Base-by-base conservation (phyloP, 2,113 vertebrate species). In the Ochotona princeps region DNA sequence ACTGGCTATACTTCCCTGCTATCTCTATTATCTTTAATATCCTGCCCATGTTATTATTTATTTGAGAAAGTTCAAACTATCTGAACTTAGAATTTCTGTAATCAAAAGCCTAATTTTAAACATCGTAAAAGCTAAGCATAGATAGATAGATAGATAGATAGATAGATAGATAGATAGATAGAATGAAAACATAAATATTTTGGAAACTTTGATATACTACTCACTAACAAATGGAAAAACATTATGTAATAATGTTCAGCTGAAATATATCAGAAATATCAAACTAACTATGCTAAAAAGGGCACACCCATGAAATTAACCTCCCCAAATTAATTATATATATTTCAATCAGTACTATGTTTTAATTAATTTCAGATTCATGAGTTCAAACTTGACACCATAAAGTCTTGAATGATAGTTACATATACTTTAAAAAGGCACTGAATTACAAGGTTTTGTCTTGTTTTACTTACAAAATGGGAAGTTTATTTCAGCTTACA, bases 51-150 rank as follows among this genome's bases (percentile, higher is more conserved):
- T 9, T 70, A 18, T 51, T 26, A 8, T 70, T 89, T 67, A n/a
- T 83, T 54, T 83, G 2, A 72, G 23, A 32, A 47, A 20, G n/a
- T 65, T 54, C 26, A 44, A 51, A 78, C 26, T 32, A 57, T 28
- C 65, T 70, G 63, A 54, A 35, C 28, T 63, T 9, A 47, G 5
- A 44, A 81, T 94, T 94, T 87, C 44, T 94, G 51, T 66, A 83
- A 76, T 69, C 26, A 83, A 76, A 17, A 21, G 8, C 14, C 7
- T 21, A 75, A 49, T 63, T 87, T 63, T 63, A 44, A 18, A 83
- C 1, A 91, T 54, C 61, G 10, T 76, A 13, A 94, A 63, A 70
- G 38, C n/a, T 47, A 44, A 44, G 38, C 38, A 44, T 44, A 44
- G 38, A 44, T 44, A 44, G 38, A 44, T 4, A 44, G 38, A 44